Evolutionary conservation across 2,113 vertebrate genomes (phyloP), one percentile per base, ranked within the genome.

Genomic region (Sminthopsis crassicaudata): DNA sequence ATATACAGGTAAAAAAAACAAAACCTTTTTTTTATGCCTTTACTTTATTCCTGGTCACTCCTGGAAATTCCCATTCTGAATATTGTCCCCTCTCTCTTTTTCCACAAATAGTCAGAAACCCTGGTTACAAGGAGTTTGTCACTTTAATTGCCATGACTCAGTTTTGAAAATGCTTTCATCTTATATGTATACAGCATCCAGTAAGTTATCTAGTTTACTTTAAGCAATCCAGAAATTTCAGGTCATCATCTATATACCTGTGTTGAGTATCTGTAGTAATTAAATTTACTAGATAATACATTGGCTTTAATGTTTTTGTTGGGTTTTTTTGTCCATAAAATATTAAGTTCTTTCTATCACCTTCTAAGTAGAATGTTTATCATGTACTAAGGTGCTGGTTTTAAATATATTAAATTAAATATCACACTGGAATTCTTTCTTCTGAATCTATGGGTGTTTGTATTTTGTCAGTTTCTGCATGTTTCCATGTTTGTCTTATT

Each of bases 391-490:
- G 42, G 30, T 9, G 0, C n/a, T 1, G 2, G 27, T 27, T 53
- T 27, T n/a, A 48, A 95, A 90, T 89, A 3, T 52, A 9, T 92
- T 55, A 60, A 48, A 24, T n/a, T 46, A 16, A 36, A 23, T 8
- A 46, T 91, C 16, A 0, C 60, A 90, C 89, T 93, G 3, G 0
- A 19, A 10, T 3, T 0, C 53, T 16, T 94, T n/a, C 54, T 60
- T 16, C 89, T 54, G 93, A 51, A 4, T 92, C 9, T 6, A 93
- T 11, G 42, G 92, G 5, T 48, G 25, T 46, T 93, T 90, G 95
- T 95, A 8, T 36, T 84, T 96, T 94, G 90, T 92, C 95, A n/a
- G 54, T 46, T 92, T 89, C 89, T 96, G 88, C 92, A 67, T 89
- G 26, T 76, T 91, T 55, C 8, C 95, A 89, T 97, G 95, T 55